Evolutionary conservation across 1,140 invertebrate genomes (phyloP), one percentile per base, ranked within the genome.

Genomic region (Drosophila mauritiana): DNA sequence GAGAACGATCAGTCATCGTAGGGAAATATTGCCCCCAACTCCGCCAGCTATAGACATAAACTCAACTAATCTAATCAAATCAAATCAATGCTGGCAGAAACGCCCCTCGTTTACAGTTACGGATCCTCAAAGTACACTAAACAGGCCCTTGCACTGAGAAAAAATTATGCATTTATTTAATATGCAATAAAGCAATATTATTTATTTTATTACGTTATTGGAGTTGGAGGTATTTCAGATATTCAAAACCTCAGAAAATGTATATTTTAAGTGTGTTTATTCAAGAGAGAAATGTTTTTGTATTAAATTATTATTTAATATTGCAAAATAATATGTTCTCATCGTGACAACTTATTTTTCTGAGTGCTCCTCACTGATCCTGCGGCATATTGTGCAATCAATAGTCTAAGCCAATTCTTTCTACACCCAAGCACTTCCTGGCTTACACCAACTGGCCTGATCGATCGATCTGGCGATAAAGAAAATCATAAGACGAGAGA

Each of bases 51-150:
- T 3, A 39, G 12, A 5, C 48, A 54, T 52, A 37, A 65, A 75
- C 78, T 82, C 69, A 20, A 65, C 79, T 83, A 86, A 86, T 85
- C 82, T 81, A 84, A 84, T 84, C 82, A 82, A 85, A 85, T 88
- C 82, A 64, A 86, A 81, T 85, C 82, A 78, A 82, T 73, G 75
- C 68, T 20, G 78, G 45, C 45, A 43, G 56, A 51, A 56, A 64
- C 67, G 73, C 58, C 68, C 59, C 75, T 67, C 59, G 45, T 73
- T 45, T 81, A 72, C 15, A 34, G 51, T 80, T 76, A 62, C 65
- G 13, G 20, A 65, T 43, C 27, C 27, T 20, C 4, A 39, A 40
- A 20, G 31, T 36, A 36, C 12, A 36, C 12, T 12, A 34, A 37
- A 25, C 7, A 3, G 13, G 22, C n/a, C 15, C 4, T 0, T 45